These are phyloP conservation scores for Diadumene lineata DNA, from an alignment of 92 coral and sea anemone genomes.

Conservation along the genomic window DNA sequence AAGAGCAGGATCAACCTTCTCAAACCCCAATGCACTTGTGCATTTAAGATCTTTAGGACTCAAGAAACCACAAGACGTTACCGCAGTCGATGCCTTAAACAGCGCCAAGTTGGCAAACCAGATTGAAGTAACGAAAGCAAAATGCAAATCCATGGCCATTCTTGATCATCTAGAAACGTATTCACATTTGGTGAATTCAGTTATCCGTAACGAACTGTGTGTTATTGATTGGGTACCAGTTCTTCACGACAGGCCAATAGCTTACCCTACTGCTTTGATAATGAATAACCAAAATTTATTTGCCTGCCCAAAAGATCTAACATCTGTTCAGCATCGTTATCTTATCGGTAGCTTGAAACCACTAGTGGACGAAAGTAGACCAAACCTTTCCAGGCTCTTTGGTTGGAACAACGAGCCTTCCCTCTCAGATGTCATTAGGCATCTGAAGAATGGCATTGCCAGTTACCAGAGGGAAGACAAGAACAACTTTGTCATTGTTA, in stretches of 20 bases:
- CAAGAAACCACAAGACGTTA: slow-evolving; percentile 31
- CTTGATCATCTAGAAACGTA: slow-evolving; percentile 18
- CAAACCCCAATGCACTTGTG: slow-evolving; percentile 25
- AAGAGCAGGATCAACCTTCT: slow-evolving; percentile 11
- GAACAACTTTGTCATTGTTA: slow-evolving; percentile 27
- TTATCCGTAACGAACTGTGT: neutral
- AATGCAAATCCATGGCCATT: slow-evolving; percentile 31
- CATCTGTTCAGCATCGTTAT: slow-evolving; percentile 11
- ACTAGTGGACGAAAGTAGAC: slow-evolving; percentile 8
- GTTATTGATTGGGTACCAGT: slow-evolving; percentile 42
- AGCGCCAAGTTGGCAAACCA: slow-evolving; percentile 29
- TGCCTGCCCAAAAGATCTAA: slow-evolving; percentile 49
- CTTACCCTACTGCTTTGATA: slow-evolving; percentile 41
- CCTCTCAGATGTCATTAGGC: slow-evolving; percentile 33
- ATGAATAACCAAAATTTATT: slow-evolving; percentile 14
- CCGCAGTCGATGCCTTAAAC: slow-evolving; percentile 27
- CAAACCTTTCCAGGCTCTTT: slow-evolving; percentile 23
- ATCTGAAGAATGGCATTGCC: slow-evolving; percentile 28
- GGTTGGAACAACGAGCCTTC: slow-evolving; percentile 46
- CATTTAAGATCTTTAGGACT: slow-evolving; percentile 49
- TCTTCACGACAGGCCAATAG: slow-evolving; percentile 11
- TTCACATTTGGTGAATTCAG: slow-evolving; percentile 7
- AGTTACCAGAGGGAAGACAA: slow-evolving; percentile 39
- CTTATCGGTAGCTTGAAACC: slow-evolving; percentile 53
- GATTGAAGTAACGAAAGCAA: neutral